Conservation (phyloP, 2,888 invertebrate species). For the Dasypolia templi region DNA sequence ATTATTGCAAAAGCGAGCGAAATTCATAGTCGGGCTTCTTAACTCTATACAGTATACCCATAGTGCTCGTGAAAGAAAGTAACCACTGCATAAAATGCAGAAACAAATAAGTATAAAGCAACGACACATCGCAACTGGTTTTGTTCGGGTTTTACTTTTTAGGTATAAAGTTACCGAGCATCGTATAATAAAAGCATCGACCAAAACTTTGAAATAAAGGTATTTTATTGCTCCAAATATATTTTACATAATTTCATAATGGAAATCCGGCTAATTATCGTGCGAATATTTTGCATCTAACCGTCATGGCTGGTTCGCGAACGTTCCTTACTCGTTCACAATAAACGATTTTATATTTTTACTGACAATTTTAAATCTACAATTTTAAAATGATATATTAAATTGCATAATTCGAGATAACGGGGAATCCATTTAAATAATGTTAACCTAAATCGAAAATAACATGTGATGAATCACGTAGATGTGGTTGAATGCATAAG, state of each 20-base stretch:
- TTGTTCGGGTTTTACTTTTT: constrained; percentile 50
- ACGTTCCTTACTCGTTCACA: constrained; percentile 55
- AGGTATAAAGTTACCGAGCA: constrained; percentile 53
- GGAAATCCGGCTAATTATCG: constrained; percentile 79
- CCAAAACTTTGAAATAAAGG: constrained; percentile 40
- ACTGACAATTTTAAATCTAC: constrained; percentile 70
- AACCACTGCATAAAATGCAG: constrained; percentile 29
- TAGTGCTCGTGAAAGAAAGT: constrained; percentile 11
- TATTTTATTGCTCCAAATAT: constrained; percentile 67
- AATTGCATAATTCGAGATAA: constrained; percentile 69
- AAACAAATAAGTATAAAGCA: constrained; percentile 46
- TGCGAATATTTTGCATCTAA: constrained; percentile 72
- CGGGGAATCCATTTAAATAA: constrained; percentile 71
- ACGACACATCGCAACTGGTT: constrained; percentile 42
- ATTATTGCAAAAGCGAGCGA: constrained; percentile 59
- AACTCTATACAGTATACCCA: constrained; percentile 11
- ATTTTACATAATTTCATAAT: constrained; percentile 75
- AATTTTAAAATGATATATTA: constrained; percentile 63
- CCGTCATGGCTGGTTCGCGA: constrained; percentile 68
- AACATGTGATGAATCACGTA: constrained; percentile 43
- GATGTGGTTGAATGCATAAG: constrained; percentile 42
- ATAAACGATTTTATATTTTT: constrained; percentile 67
- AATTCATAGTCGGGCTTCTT: constrained; percentile 58
- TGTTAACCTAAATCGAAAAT: constrained; percentile 59
- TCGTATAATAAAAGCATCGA: constrained; percentile 51